These are phyloP conservation scores for Sphyrna mokarran DNA, from an alignment of 2,113 vertebrate species.

Conservation along the genomic window DNA sequence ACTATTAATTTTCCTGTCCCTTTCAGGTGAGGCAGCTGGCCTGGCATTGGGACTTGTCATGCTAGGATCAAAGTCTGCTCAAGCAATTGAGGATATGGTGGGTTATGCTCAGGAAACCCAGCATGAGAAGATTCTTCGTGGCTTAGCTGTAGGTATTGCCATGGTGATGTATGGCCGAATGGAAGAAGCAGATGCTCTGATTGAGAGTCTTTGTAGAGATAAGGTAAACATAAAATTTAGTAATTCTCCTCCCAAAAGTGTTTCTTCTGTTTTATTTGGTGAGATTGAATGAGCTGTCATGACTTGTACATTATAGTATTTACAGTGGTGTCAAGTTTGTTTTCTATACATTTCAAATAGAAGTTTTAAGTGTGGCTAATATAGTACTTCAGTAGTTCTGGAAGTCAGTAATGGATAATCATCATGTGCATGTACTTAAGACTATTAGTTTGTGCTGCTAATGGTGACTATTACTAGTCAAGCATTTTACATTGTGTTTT, in stretches of 20 bases:
- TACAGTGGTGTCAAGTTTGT: neutral
- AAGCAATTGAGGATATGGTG: slow-evolving; percentile 98
- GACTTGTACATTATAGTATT: neutral
- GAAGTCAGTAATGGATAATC: neutral
- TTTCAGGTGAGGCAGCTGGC: slow-evolving; percentile 86
- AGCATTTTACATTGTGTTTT: neutral
- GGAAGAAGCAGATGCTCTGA: slow-evolving; percentile 95
- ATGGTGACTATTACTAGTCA: neutral
- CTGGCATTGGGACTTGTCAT: slow-evolving; percentile 90
- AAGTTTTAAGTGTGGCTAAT: neutral
- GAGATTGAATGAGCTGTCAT: no score
- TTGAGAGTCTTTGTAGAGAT: slow-evolving; percentile 95
- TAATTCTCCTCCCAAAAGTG: neutral
- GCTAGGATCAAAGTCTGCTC: slow-evolving; percentile 95
- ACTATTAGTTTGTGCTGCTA: neutral
- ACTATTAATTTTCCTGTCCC: slow-evolving; percentile 20
- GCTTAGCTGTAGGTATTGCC: slow-evolving; percentile 90
- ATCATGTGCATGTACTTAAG: neutral
- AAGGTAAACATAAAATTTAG: slow-evolving; percentile 60
- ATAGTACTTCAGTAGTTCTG: neutral
- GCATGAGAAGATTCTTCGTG: slow-evolving; percentile 93
- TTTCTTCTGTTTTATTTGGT: neutral
- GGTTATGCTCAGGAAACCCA: slow-evolving; percentile 96
- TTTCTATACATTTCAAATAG: neutral
- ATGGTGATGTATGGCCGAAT: slow-evolving; percentile 96